Evolutionary conservation across 1,140 invertebrate genomes (phyloP).

Genomic region (Camponotus floridanus): DNA sequence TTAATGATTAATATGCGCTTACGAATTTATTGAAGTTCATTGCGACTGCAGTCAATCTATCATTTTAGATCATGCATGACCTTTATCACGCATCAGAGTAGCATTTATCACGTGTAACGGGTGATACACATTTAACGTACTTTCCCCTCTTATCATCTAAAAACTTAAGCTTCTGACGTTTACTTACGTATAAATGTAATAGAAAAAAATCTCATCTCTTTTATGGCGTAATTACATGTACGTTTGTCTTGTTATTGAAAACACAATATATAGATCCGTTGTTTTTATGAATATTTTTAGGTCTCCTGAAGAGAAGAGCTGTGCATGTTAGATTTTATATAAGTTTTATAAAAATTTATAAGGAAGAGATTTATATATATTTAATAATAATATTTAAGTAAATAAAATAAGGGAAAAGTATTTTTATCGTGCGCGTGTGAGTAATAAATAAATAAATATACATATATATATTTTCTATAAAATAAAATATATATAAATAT

Average conservation of each 20-base stretch:
- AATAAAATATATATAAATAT: no score
- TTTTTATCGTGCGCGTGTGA: no score
- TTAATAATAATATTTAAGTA: no score
- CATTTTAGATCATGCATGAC: constrained; percentile 37
- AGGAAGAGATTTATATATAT: not conserved
- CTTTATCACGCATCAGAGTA: constrained; percentile 33
- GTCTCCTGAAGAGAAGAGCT: not conserved
- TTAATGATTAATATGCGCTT: not conserved
- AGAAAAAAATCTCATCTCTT: constrained; percentile 2
- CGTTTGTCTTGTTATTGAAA: not conserved
- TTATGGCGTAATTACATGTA: not conserved
- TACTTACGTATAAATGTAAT: constrained; percentile 12
- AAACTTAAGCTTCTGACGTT: constrained; percentile 28
- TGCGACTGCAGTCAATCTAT: not conserved
- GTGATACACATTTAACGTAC: constrained; percentile 23
- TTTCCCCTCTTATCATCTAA: constrained; percentile 37
- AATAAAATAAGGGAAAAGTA: no score
- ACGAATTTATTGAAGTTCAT: not conserved
- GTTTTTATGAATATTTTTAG: not conserved
- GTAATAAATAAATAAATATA: no score
- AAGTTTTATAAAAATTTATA: not conserved
- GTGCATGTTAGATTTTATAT: no score
- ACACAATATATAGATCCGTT: not conserved
- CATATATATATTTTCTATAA: no score
- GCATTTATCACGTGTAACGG: constrained; percentile 1